Evolutionary conservation across 2,113 vertebrate species (phyloP).

Genomic region (Channa maculata): DNA sequence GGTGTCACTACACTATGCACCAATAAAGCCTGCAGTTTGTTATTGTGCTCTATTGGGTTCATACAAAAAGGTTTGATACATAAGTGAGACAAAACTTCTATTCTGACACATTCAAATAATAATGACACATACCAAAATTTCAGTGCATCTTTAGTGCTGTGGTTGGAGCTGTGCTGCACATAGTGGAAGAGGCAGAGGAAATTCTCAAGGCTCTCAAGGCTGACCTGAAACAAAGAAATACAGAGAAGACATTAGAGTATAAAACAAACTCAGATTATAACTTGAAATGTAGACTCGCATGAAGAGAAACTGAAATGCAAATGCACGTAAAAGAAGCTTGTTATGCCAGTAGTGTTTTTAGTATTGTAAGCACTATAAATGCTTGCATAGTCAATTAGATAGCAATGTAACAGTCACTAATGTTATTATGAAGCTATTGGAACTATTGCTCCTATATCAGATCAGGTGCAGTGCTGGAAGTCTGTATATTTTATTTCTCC

Average conservation of each 20-base stretch:
- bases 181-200: conserved; percentile 86
- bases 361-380: background rate
- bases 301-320: conserved; percentile 7
- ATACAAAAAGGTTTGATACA: too few relatives aligned
- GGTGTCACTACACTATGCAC: too few relatives aligned
- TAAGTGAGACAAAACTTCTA: background rate
- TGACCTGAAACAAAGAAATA: conserved; percentile 74
- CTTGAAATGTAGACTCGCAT: background rate
- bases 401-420: conserved; percentile 10
- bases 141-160: conserved; percentile 75
- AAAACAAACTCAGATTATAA: conserved; percentile 13
- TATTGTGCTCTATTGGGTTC: too few relatives aligned
- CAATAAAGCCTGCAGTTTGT: too few relatives aligned
- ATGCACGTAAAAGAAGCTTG: too few relatives aligned
- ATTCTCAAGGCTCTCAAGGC: conserved; percentile 83
- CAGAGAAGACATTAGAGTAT: conserved; percentile 31
- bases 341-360: too few relatives aligned
- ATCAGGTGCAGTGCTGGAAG: background rate
- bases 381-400: conserved; percentile 5
- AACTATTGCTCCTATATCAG: conserved; percentile 10
- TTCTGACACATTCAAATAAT: background rate
- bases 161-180: conserved; percentile 73
- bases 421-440: conserved; percentile 3
- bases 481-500: conserved; percentile 6
- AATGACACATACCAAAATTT: conserved; percentile 81